Percentiles rank a stretch among this genome's conserved stretches.
These are phyloP conservation scores for Pantala flavescens DNA, from an alignment of 1,140 invertebrate genomes.

Conservation along the genomic window DNA sequence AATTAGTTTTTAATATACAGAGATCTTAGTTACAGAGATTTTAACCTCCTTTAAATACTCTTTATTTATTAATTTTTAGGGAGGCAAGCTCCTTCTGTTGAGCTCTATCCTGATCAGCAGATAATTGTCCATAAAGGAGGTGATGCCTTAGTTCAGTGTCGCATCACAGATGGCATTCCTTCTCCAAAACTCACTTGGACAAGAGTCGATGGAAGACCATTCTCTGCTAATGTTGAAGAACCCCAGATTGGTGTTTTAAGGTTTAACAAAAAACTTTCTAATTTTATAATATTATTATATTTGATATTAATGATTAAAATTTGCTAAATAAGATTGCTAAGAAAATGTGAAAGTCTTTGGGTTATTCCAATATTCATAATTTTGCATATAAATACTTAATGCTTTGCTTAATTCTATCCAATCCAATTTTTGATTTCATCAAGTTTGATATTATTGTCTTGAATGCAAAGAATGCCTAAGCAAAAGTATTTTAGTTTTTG, in stretches of 20 bases:
- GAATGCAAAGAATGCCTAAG: background rate
- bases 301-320: background rate
- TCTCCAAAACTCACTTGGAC: conserved; percentile 65
- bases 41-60: no score
- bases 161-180: conserved; percentile 62
- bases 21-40: no score
- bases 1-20: background rate
- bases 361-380: background rate
- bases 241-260: conserved; percentile 56
- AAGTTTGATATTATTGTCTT: no score
- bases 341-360: background rate
- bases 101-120: conserved; percentile 58
- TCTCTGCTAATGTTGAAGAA: conserved; percentile 53
- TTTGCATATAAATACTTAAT: conserved; percentile 11
- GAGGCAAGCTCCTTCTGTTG: conserved; percentile 64
- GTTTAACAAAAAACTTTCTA: conserved; percentile 29
- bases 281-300: background rate
- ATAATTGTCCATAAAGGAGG: conserved; percentile 52
- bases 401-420: background rate
- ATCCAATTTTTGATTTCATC: conserved; percentile 18
- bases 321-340: conserved; percentile 12
- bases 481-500: background rate
- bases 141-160: conserved; percentile 66
- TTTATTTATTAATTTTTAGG: conserved; percentile 40
- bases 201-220: conserved; percentile 51